These are phyloP conservation scores for Fragum fragum DNA, from an alignment of 2,888 invertebrate species.

Conservation along the genomic window DNA sequence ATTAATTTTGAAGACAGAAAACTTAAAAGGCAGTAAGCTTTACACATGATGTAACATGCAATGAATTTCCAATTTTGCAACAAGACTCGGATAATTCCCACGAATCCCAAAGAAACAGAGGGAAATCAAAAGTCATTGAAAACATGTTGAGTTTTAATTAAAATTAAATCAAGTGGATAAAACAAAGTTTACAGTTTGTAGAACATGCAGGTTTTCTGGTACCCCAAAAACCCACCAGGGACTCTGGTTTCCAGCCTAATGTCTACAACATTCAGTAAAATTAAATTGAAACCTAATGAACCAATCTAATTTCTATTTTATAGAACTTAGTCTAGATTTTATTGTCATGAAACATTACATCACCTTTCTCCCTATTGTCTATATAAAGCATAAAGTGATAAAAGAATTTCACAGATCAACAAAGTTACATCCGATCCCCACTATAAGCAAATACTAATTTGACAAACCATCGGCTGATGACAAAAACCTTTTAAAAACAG, in stretches of 20 bases:
- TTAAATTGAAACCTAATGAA: constrained; percentile 1
- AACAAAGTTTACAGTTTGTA: constrained; percentile 14
- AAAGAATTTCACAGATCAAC: too few species aligned
- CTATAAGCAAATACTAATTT: too few species aligned
- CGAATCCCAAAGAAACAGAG: background rate
- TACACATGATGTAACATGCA: too few species aligned
- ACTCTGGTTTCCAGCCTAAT: background rate
- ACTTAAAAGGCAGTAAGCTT: too few species aligned
- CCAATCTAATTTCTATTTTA: constrained; percentile 1
- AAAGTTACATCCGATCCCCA: too few species aligned
- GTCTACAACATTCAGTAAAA: background rate
- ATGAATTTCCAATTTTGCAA: too few species aligned
- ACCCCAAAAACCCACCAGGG: background rate
- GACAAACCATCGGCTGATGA: too few species aligned
- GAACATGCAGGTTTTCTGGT: background rate
- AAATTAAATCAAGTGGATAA: constrained; percentile 15
- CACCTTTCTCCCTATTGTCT: background rate
- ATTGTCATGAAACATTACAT: background rate
- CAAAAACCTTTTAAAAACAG: too few species aligned
- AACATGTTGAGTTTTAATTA: constrained; percentile 13
- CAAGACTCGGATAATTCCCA: background rate
- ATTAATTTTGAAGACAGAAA: too few species aligned
- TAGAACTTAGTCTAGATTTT: constrained; percentile 2
- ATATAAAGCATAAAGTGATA: too few species aligned
- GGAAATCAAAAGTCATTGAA: background rate